A percentile compares a stretch with the other conserved stretches of the same genome.
phyloP scores from a whole-genome alignment of 2,797 vertebrate genomes.

The Halcyon smyrnensis region DNA sequence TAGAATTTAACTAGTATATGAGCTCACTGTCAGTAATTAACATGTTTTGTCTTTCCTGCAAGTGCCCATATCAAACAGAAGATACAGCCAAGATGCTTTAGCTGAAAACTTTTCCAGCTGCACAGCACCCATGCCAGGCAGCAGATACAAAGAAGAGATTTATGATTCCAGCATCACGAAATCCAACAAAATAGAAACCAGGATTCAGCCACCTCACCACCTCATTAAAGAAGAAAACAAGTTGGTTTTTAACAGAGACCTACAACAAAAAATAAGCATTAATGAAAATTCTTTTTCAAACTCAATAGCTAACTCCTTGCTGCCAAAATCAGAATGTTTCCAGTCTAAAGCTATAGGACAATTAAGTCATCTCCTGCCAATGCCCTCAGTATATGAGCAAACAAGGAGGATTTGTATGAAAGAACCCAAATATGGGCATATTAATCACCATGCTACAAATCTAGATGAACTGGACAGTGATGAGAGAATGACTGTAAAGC shows the following conservation, averaged over 20 bases:
- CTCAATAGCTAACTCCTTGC: conserved; percentile 69
- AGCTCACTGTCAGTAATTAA: not conserved
- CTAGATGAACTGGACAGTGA: conserved; percentile 45
- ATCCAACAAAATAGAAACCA: conserved; percentile 64
- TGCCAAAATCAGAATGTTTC: conserved; percentile 79
- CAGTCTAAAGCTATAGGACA: conserved; percentile 76
- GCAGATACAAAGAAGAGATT: conserved; percentile 82
- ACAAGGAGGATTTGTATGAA: conserved; percentile 80
- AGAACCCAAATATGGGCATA: conserved; percentile 75
- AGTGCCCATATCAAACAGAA: conserved; percentile 72
- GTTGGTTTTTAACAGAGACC: conserved; percentile 69
- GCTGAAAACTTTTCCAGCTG: conserved; percentile 75
- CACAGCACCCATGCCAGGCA: conserved; percentile 61
- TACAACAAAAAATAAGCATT: conserved; percentile 51
- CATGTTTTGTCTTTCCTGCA: not conserved
- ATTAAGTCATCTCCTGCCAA: conserved; percentile 78
- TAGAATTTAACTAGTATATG: not conserved
- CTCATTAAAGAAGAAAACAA: conserved; percentile 78
- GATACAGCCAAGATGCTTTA: conserved; percentile 74
- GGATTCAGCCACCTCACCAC: conserved; percentile 54
- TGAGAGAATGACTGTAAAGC: conserved; percentile 51
- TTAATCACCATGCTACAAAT: conserved; percentile 24
- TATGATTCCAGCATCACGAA: conserved; percentile 68
- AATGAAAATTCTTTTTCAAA: conserved; percentile 61
- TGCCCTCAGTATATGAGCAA: conserved; percentile 83